Evolutionary conservation across 37 sponge, comb jelly and placozoan genomes (phyloP).

Genomic region (Halisarca cf. caerulea): DNA sequence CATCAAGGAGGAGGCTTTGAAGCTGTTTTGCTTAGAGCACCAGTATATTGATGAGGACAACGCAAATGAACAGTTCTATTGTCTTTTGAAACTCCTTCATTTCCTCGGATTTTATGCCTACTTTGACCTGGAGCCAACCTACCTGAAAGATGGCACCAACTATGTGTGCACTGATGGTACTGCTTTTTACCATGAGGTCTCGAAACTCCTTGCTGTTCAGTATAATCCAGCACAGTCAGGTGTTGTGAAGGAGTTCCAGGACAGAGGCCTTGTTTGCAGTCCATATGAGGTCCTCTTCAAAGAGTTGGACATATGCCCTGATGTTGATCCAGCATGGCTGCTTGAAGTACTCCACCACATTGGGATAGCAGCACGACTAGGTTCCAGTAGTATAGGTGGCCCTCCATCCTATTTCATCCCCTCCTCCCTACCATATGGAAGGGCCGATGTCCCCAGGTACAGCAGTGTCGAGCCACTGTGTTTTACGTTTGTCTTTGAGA

Average conservation of each 20-base stretch:
- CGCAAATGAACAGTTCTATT: not conserved
- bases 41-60: not conserved
- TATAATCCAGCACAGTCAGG: not conserved
- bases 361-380: not conserved
- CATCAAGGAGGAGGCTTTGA: not conserved
- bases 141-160: not conserved
- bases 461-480: constrained; percentile 1
- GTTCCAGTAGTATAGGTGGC: too few species aligned
- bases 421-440: not conserved
- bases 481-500: not conserved
- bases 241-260: not conserved
- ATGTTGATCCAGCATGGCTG: not conserved
- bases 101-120: constrained; percentile 8
- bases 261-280: not conserved
- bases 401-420: constrained; percentile 10
- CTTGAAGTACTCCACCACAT: not conserved
- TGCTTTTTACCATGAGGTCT: not conserved
- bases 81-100: not conserved
- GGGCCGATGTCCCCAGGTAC: not conserved
- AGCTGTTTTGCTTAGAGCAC: not conserved
- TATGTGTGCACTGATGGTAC: constrained; percentile 6
- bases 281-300: not conserved
- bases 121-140: not conserved
- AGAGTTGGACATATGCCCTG: not conserved
- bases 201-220: not conserved